Base-by-base conservation (phyloP, 1,140 invertebrate genomes). In the Brachionus rubens region DNA sequence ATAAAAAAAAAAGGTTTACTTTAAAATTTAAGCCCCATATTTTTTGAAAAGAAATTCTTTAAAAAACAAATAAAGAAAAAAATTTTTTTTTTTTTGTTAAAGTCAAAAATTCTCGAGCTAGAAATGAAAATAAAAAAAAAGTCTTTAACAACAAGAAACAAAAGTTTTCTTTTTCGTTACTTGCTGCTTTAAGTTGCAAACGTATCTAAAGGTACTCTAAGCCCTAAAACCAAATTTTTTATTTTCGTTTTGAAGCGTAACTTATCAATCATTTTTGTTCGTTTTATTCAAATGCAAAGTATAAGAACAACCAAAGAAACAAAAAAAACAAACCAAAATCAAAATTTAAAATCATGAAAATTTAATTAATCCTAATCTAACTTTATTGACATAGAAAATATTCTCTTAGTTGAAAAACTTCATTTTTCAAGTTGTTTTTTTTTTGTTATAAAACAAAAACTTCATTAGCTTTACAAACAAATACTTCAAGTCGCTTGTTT, bases 371-470 rank as follows among this genome's bases (percentile, higher is more conserved):
- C 33, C 33, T 54, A 30, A 54, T 54, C 52, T 54, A 10, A 54
- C 26, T 33, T 33, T 54, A 54, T 54, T 54, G 52, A 54, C 52
- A 54, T 54, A 54, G 3, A n/a, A 28, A 54, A 54, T 54, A 54
- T 54, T n/a, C n/a, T 54, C 33, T 4, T 21, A 24, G 52, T 7
- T 7, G 33, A 28, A 28, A 54, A 28, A 28, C 33, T 54, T 28
- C 12, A 54, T 54, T 54, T 54, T n/a, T n/a, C n/a, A n/a, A 54
- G n/a, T 54, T 54, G 52, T 54, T 54, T 54, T n/a, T n/a, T n/a
- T n/a, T n/a, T n/a, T n/a, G n/a, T n/a, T n/a, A n/a, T n/a, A n/a
- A n/a, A n/a, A n/a, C n/a, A n/a, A n/a, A n/a, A n/a, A n/a, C n/a
- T n/a, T n/a, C n/a, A n/a, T n/a, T n/a, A n/a, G n/a, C n/a, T n/a